Evolutionary conservation across 2,888 invertebrate species (phyloP), one percentile per base, ranked within the genome.

Genomic region (Neocrepidodera transversa): DNA sequence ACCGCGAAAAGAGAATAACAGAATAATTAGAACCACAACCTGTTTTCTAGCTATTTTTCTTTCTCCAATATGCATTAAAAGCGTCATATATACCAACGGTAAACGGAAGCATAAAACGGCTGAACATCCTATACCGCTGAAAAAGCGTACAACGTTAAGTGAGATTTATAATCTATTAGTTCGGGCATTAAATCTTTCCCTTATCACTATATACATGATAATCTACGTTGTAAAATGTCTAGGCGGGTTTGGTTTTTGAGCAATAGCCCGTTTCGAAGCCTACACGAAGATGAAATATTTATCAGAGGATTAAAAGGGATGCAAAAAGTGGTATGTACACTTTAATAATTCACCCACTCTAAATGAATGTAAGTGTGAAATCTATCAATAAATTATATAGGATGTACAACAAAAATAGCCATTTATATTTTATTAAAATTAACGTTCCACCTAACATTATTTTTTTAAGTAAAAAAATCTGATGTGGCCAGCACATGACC

Each of bases 81-180:
- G n/a, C 8, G n/a, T 32, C 13, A 48, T 48, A n/a, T 30, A 4
- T 35, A 48, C 32, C 17, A 11, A 48, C n/a, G 11, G n/a, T n/a
- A 32, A 48, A 32, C 32, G 48, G 32, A 48, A 48, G 32, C 32
- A 18, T 17, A 47, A 35, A 48, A 48, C 28, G 48, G 32, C 2
- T 32, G 32, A 48, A 48, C 17, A 48, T 48, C 35, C 35, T 18
- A 35, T 13, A 28, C 13, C 6, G 48, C 17, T 32, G 18, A 48
- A 48, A 48, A 48, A 48, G 48, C 20, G 30, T 32, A 20, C 18
- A 48, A 30, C 32, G 48, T 32, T 48, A 32, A 48, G 6, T 4
- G 18, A 48, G 48, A 48, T 48, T 48, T 48, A 48, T 35, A 30
- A 48, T 48, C 32, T 35, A 17, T 18, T 13, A 48, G 35, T 48